Conservation (phyloP, 2,113 vertebrate species). For the Osmerus eperlanus region DNA sequence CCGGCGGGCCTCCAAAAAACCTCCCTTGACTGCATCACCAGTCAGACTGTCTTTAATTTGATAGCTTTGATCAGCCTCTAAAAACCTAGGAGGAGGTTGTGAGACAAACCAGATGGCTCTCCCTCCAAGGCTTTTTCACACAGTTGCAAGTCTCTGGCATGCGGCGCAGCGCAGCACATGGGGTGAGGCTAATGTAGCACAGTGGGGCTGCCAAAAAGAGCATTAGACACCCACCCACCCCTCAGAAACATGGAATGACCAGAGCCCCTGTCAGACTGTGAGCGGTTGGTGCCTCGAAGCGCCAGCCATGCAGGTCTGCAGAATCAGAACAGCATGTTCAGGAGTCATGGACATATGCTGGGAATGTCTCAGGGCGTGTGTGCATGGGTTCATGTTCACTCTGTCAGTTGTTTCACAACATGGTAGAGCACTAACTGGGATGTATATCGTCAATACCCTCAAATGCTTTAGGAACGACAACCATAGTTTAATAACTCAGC, state of each 20-base stretch:
- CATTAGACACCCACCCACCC: conserved; percentile 1
- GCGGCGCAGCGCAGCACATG: not conserved
- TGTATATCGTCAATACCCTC: too few relatives aligned
- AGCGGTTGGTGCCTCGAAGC: conserved; percentile 1
- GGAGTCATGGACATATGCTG: conserved; percentile 15
- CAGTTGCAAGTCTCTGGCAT: conserved; percentile 30
- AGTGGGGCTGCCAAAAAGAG: conserved; percentile 9
- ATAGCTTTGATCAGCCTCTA: conserved; percentile 43
- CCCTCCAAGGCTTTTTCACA: conserved; percentile 8
- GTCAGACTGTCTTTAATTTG: conserved; percentile 33
- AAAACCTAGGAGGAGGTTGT: conserved; percentile 27
- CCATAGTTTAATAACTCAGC: too few relatives aligned
- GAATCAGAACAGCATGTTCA: conserved; percentile 25
- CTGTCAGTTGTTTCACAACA: too few relatives aligned
- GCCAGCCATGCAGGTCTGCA: not conserved
- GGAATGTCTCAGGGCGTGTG: not conserved
- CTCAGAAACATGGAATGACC: conserved; percentile 2
- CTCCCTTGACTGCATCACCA: conserved; percentile 2
- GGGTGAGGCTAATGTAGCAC: conserved; percentile 1
- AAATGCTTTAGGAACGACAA: too few relatives aligned
- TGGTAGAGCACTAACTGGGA: too few relatives aligned
- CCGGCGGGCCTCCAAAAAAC: not conserved
- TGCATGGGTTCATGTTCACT: not conserved
- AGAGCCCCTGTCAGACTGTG: conserved; percentile 8
- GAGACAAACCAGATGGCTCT: conserved; percentile 42